These are phyloP conservation scores for Pristionchus mayeri DNA, from an alignment of 2,888 invertebrate genomes.

Conservation along the genomic window DNA sequence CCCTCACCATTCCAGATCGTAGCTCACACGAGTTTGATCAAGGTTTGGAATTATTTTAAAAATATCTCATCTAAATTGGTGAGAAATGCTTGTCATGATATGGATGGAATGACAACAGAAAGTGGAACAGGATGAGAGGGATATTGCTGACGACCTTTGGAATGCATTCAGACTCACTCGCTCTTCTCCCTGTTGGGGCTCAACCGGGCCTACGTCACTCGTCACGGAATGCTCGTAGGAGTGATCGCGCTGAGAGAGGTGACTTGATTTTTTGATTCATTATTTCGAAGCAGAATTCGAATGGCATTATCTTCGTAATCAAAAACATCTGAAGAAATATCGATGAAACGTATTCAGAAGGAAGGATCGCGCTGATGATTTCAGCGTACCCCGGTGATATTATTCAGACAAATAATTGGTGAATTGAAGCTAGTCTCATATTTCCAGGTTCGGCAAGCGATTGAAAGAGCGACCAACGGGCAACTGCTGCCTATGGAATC, in stretches of 20 bases:
- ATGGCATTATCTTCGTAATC: no score
- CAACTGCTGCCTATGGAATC: constrained; percentile 23
- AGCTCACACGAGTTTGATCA: constrained; percentile 71
- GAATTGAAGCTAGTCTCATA: not conserved
- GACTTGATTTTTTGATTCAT: not conserved
- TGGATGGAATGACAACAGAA: no score
- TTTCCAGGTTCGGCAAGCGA: constrained; percentile 29
- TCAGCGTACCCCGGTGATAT: no score
- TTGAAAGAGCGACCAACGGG: constrained; percentile 25
- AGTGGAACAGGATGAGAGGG: no score
- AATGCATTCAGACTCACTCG: no score
- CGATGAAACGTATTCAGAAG: no score
- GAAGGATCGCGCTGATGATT: no score
- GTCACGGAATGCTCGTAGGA: constrained; percentile 92
- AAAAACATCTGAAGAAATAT: no score
- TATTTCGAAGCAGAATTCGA: not conserved
- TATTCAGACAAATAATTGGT: not conserved
- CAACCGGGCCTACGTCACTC: constrained; percentile 96
- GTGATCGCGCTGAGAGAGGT: constrained; percentile 96
- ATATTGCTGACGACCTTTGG: no score
- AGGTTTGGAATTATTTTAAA: no score
- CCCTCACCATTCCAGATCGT: constrained; percentile 98
- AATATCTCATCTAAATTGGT: no score
- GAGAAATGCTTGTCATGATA: no score
- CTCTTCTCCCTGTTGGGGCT: constrained; percentile 96